Percentiles rank a stretch among this genome's conserved stretches.
phyloP scores from a whole-genome alignment of 2,113 vertebrate genomes.

The Eptatretus burgeri region DNA sequence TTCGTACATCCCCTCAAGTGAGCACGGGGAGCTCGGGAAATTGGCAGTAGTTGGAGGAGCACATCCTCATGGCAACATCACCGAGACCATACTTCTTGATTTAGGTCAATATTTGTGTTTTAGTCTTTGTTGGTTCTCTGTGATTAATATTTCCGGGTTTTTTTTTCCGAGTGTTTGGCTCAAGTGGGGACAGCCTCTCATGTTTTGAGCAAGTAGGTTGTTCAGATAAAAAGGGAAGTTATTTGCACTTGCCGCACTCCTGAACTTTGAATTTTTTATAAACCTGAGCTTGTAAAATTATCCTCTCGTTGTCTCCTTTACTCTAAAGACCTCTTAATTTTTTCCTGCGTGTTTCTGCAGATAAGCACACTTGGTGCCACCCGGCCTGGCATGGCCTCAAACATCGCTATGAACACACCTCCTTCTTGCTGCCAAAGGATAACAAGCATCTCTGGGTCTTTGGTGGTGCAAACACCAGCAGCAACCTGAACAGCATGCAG shows the following conservation, averaged over 20 bases:
- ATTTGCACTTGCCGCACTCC: not conserved
- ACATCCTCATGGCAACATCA: conserved; percentile 4
- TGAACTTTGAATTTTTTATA: not conserved
- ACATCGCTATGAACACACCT: not conserved
- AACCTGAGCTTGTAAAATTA: not conserved
- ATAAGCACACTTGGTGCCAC: not conserved
- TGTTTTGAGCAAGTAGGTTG: no score
- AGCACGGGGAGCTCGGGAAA: not conserved
- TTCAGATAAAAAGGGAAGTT: not conserved
- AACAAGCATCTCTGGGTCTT: not conserved
- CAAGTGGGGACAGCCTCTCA: not conserved
- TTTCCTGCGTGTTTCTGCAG: not conserved
- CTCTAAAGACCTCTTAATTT: not conserved
- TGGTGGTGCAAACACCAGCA: not conserved
- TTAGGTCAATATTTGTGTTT: not conserved
- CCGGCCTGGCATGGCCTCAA: not conserved
- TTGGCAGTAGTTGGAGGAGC: conserved; percentile 2
- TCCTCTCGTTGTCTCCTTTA: not conserved
- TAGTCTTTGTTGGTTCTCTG: not conserved
- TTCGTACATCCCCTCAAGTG: not conserved
- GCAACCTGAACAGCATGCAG: conserved; percentile 3
- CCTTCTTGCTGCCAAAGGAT: not conserved
- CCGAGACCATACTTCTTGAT: not conserved
- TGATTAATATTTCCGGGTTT: not conserved
- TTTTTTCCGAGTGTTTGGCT: not conserved